phyloP scores from a whole-genome alignment of 2,797 vertebrate species.

The Prunella strophiata region DNA sequence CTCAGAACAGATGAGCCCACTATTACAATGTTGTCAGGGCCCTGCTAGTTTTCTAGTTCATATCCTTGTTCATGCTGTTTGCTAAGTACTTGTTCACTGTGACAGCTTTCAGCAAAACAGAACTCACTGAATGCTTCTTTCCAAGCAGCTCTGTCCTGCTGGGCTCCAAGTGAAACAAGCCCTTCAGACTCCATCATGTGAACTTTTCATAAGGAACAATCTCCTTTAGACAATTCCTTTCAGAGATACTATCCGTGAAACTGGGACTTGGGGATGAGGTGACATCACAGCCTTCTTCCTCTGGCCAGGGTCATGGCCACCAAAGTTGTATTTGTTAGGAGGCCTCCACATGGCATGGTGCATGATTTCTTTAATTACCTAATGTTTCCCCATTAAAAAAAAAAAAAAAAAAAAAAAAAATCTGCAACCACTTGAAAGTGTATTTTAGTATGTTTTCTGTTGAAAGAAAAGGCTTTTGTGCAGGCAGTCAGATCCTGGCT shows the following conservation, averaged over 20 bases:
- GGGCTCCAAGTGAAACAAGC: conserved; percentile 90
- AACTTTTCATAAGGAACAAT: conserved; percentile 93
- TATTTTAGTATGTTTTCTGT: neutral
- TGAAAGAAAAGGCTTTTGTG: neutral
- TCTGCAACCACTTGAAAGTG: neutral
- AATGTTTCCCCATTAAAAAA: neutral
- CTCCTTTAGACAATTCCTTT: conserved; percentile 91
- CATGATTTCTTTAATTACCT: conserved; percentile 76
- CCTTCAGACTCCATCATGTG: conserved; percentile 98
- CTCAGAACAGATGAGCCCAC: conserved; percentile 85
- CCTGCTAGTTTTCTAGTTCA: conserved; percentile 97
- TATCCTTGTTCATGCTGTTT: conserved; percentile 99
- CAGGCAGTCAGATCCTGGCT: neutral
- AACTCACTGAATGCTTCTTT: conserved; percentile 93
- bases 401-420: neutral
- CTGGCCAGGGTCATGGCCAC: conserved; percentile 80
- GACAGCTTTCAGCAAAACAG: conserved; percentile 98
- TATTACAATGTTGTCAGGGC: conserved; percentile 91
- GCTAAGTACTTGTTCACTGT: conserved; percentile 97
- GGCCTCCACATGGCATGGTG: conserved; percentile 67
- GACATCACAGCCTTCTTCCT: conserved; percentile 79
- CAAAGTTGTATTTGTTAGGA: conserved; percentile 77
- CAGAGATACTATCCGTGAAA: conserved; percentile 89
- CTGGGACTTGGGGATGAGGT: conserved; percentile 77
- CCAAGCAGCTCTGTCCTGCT: conserved; percentile 97